phyloP scores from a whole-genome alignment of 1,140 invertebrate genomes.

The Cyclargus thomasi region DNA sequence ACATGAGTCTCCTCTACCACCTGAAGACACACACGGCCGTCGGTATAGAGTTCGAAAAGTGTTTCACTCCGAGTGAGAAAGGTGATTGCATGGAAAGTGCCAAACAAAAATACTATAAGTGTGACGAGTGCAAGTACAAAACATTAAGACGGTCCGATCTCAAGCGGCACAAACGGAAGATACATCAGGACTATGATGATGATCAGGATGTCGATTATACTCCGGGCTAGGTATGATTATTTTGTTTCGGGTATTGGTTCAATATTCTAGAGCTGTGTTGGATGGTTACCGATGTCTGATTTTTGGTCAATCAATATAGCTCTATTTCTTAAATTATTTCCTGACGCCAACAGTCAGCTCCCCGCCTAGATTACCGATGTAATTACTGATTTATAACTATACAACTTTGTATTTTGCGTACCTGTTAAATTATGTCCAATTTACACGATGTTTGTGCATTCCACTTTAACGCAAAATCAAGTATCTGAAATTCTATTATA shows the following conservation, averaged over 20 bases:
- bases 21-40: slow-evolving; percentile 39
- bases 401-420: not conserved
- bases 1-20: slow-evolving; percentile 55
- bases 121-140: slow-evolving; percentile 39
- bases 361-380: no score
- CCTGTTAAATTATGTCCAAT: not conserved
- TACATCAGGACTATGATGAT: slow-evolving; percentile 25
- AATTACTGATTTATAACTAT: no score
- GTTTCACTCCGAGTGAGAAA: not conserved
- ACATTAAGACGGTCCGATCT: slow-evolving; percentile 36
- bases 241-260: not conserved
- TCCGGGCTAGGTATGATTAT: slow-evolving; percentile 7
- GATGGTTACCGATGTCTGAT: not conserved
- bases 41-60: slow-evolving; percentile 18
- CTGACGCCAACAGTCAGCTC: not conserved
- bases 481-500: not conserved
- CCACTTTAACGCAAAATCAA: not conserved
- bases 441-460: no score
- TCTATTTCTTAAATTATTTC: not conserved
- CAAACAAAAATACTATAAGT: slow-evolving; percentile 28
- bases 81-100: not conserved
- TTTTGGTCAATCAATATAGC: not conserved
- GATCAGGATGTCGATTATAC: slow-evolving; percentile 32
- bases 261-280: not conserved
- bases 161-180: slow-evolving; percentile 33